These are phyloP conservation scores for Xestia c-nigrum DNA, from an alignment of 2,888 invertebrate genomes.

Conservation along the genomic window DNA sequence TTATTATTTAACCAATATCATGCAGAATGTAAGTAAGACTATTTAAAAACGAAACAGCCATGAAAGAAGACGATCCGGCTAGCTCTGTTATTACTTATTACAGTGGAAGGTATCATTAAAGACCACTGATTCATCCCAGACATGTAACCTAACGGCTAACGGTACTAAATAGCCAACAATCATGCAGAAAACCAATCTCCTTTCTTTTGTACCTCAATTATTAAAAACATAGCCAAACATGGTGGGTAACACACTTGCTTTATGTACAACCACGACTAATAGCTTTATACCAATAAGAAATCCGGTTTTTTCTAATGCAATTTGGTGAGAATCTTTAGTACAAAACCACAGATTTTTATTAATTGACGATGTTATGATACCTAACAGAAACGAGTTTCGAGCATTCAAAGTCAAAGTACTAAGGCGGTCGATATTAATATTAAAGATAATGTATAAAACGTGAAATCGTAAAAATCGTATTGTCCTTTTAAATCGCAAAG, in stretches of 20 bases:
- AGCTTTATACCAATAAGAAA: slow-evolving; percentile 41
- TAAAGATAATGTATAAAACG: neutral
- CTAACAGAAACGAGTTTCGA: slow-evolving; percentile 46
- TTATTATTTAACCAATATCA: slow-evolving; percentile 13
- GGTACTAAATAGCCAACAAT: slow-evolving; percentile 34
- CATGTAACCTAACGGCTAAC: slow-evolving; percentile 47
- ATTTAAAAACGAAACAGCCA: slow-evolving; percentile 23
- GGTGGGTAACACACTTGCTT: slow-evolving; percentile 2
- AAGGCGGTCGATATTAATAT: neutral
- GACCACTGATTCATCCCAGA: slow-evolving; percentile 13
- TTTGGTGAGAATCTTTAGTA: slow-evolving; percentile 44
- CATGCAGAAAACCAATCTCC: slow-evolving; percentile 21
- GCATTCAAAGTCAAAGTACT: slow-evolving; percentile 33
- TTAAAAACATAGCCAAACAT: slow-evolving; percentile 2
- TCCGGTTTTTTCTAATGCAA: slow-evolving; percentile 59
- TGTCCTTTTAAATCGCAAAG: neutral
- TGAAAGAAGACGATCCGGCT: slow-evolving; percentile 7
- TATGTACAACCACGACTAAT: slow-evolving; percentile 19
- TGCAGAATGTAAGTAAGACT: neutral
- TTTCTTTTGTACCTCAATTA: slow-evolving; percentile 19
- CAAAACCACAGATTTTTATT: slow-evolving; percentile 49
- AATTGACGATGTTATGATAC: slow-evolving; percentile 41
- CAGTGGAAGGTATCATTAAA: slow-evolving; percentile 45
- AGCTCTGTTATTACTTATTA: slow-evolving; percentile 36
- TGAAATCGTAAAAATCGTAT: slow-evolving; percentile 1